Evolutionary conservation across 2,797 vertebrate species (phyloP), one percentile per base, ranked within the genome.

Genomic region (Gymnocypris eckloni): DNA sequence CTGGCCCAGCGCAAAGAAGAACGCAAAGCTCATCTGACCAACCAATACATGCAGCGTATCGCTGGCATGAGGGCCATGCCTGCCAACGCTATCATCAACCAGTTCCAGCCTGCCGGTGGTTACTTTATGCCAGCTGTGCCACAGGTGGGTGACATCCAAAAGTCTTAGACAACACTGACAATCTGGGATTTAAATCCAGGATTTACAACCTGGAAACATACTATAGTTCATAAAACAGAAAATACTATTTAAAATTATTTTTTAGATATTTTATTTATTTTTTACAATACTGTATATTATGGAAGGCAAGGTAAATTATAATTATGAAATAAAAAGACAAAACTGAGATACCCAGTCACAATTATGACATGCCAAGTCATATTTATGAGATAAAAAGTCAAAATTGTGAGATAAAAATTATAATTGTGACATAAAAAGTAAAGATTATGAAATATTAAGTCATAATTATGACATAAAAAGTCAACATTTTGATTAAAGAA

Each of bases 41-140:
- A 99, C 90, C 98, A 99, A 93, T 99, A 99, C 92, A 99, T 99
- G 98, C 98, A 99, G 91, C 97, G 98, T 16, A 99, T 99, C 2
- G 97, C 98, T 4, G 98, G 98, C 56, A 99, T 99, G 98, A 96
- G 98, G 85, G 97, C 98, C n/a, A 93, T 99, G 94, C 98, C 98
- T 0, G 97, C 98, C 83, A 99, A 97, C 12, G 96, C 98, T 72
- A 98, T 99, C 93, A 96, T 99, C 89, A 99, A 98, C 88, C 98
- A 99, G 95, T 99, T 99, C 94, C 98, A 99, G 94, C 98, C 98
- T 20, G 95, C 97, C 41, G 96, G 97, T 0, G 98, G 98, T 0
- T 99, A 99, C 92, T 99, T 99, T 91, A 97, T 99, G 96, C 98
- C 98, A 52, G 97, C 98, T 50, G 97, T 99, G 87, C 98, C 98